Conservation (phyloP, 2,797 vertebrate species). For the Peromyscus aztecus region DNA sequence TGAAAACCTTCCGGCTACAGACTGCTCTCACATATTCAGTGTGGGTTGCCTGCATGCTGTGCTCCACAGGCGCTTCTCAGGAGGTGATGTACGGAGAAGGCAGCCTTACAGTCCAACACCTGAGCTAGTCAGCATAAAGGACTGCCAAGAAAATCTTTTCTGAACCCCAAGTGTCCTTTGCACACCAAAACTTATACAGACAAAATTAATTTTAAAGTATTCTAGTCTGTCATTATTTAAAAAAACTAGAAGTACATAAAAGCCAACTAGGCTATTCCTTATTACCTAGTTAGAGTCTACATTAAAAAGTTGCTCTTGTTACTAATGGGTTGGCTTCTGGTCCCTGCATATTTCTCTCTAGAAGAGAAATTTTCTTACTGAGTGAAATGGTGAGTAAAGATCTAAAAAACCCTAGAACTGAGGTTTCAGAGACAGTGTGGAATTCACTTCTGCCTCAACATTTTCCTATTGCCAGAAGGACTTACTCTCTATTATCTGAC, state of each 20-base stretch:
- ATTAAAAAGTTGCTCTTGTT: background rate
- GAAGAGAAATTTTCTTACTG: background rate
- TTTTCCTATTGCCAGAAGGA: background rate
- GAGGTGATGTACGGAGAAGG: background rate
- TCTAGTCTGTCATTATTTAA: background rate
- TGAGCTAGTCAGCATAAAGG: background rate
- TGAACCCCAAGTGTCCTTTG: background rate
- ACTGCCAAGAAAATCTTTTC: background rate
- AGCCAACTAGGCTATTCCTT: background rate
- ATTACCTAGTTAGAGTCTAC: background rate
- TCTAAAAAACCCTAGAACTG: background rate
- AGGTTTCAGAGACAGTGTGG: background rate
- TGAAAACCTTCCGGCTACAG: background rate
- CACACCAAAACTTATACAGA: background rate
- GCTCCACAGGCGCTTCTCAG: background rate
- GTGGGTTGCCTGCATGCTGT: background rate
- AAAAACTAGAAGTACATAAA: background rate
- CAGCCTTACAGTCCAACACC: background rate
- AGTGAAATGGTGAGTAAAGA: background rate
- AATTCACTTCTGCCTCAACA: background rate
- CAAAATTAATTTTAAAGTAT: background rate
- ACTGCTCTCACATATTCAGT: background rate
- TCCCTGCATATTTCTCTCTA: background rate
- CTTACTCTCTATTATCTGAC: background rate
- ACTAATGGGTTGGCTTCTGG: background rate